These are phyloP conservation scores for Trichonephila inaurata DNA, from an alignment of 1,140 invertebrate genomes.

Conservation along the genomic window DNA sequence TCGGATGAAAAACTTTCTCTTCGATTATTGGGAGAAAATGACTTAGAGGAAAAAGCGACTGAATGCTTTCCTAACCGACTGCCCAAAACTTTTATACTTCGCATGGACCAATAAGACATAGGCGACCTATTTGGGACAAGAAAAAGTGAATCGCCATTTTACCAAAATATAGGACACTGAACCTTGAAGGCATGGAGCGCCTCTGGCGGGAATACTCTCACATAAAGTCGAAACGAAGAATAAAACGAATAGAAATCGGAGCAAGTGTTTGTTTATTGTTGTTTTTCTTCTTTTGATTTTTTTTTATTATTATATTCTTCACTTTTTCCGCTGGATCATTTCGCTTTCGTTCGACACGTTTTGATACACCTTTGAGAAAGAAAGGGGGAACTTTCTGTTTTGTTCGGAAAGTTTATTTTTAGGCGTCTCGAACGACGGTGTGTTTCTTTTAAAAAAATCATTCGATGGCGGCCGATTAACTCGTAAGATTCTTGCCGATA, in stretches of 20 bases:
- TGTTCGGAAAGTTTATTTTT: conserved; percentile 68
- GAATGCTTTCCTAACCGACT: conserved; percentile 55
- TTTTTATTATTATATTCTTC: conserved; percentile 35
- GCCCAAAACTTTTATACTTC: conserved; percentile 73
- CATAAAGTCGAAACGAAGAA: conserved; percentile 12
- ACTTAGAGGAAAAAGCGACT: conserved; percentile 60
- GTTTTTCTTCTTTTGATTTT: conserved; percentile 2
- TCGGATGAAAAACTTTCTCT: conserved; percentile 67
- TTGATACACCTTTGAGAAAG: conserved; percentile 58
- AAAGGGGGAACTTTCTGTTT: conserved; percentile 43
- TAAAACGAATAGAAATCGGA: conserved; percentile 71
- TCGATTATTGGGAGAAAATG: conserved; percentile 44
- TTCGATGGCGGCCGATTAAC: conserved; percentile 11
- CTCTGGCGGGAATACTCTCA: conserved; percentile 67
- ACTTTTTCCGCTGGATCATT: conserved; percentile 44
- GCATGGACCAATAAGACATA: conserved; percentile 74
- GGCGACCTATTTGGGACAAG: conserved; percentile 71
- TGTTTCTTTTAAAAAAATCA: conserved; percentile 1
- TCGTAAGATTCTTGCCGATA: conserved; percentile 5
- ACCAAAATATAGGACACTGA: conserved; percentile 73
- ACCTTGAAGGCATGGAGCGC: conserved; percentile 74
- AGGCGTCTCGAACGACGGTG: conserved; percentile 41
- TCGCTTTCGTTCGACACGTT: conserved; percentile 74
- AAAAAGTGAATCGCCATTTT: conserved; percentile 66
- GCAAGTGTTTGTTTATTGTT: conserved; percentile 74